A percentile compares a stretch with the other conserved stretches of the same genome.
These are phyloP conservation scores for Drosophila repleta DNA, from an alignment of 1,140 invertebrate genomes.

Conservation along the genomic window DNA sequence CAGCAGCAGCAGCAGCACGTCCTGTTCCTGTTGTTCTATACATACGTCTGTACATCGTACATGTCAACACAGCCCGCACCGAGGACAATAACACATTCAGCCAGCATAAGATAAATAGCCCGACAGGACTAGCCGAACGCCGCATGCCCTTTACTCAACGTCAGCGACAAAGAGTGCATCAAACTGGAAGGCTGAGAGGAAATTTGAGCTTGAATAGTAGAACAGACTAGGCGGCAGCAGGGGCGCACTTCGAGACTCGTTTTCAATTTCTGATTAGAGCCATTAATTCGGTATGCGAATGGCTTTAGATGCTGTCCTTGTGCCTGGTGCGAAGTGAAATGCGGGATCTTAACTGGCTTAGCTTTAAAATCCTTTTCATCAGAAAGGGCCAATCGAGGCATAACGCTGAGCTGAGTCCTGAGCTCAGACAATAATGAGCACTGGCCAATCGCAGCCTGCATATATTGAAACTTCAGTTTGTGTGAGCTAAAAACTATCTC, in stretches of 20 bases:
- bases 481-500: neutral
- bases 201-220: neutral
- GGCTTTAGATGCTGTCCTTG: too few species aligned
- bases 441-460: neutral
- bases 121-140: conserved; percentile 14
- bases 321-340: too few species aligned
- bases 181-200: conserved; percentile 6
- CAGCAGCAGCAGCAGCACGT: conserved; percentile 25
- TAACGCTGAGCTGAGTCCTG: neutral
- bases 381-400: neutral
- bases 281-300: too few species aligned
- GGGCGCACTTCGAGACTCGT: neutral
- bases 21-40: conserved; percentile 37
- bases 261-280: neutral
- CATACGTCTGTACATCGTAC: conserved; percentile 11
- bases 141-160: conserved; percentile 14
- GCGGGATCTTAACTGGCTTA: neutral
- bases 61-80: conserved; percentile 56
- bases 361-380: neutral
- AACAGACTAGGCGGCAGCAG: neutral
- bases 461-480: neutral
- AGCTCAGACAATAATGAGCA: neutral
- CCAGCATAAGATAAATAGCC: conserved; percentile 58
- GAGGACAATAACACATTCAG: conserved; percentile 53
- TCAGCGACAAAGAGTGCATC: neutral